These are phyloP conservation scores for Heliconius himera DNA, from an alignment of 1,140 invertebrate genomes.

Conservation along the genomic window DNA sequence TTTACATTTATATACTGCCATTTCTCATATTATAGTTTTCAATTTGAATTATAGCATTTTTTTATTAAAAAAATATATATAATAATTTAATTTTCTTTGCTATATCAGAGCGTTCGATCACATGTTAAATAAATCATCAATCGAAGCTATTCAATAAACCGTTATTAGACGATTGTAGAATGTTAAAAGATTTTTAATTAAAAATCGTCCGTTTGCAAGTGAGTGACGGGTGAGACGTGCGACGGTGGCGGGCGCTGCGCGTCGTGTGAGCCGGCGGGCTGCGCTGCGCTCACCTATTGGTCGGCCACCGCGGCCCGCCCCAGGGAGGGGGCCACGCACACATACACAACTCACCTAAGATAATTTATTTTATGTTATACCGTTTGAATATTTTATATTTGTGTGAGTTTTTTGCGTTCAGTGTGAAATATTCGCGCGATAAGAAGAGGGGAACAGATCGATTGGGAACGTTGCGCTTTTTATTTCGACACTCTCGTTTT, in stretches of 20 bases:
- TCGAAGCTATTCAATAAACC: not conserved
- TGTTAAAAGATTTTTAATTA: constrained; percentile 15
- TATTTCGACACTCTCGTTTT: constrained; percentile 66
- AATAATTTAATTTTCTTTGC: not conserved
- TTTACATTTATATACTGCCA: not conserved
- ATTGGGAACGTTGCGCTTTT: constrained; percentile 77
- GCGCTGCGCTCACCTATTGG: constrained; percentile 72
- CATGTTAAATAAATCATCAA: not conserved
- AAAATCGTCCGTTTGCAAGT: not conserved
- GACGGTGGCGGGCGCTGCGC: constrained; percentile 38
- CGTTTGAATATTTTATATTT: constrained; percentile 82
- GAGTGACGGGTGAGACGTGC: constrained; percentile 23
- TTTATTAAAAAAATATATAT: not conserved
- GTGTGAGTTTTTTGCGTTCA: constrained; percentile 81
- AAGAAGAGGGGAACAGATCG: constrained; percentile 80
- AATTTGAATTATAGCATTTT: not conserved
- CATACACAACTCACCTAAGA: constrained; percentile 74
- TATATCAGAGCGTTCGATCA: not conserved
- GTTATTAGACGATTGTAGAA: not conserved
- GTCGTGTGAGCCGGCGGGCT: constrained; percentile 60
- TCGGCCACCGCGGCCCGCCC: constrained; percentile 65
- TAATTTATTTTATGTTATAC: constrained; percentile 81
- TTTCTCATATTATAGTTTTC: not conserved
- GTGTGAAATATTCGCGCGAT: constrained; percentile 81
- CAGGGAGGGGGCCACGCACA: constrained; percentile 71